Percentiles rank a stretch among this genome's conserved stretches.
These are phyloP conservation scores for Larimichthys crocea DNA, from an alignment of 2,113 vertebrate species.

Conservation along the genomic window DNA sequence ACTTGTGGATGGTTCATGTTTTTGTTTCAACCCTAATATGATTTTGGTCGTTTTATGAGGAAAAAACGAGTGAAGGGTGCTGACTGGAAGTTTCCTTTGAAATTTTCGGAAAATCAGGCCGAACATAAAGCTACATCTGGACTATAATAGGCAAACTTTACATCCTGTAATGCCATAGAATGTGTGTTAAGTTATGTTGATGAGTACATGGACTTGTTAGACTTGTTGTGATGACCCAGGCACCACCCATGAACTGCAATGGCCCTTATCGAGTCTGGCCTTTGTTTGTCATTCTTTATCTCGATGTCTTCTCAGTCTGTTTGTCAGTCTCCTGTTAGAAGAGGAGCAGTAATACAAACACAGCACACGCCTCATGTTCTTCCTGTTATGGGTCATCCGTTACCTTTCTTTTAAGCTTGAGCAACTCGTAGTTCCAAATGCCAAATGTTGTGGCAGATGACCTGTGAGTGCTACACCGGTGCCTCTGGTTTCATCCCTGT, in stretches of 20 bases:
- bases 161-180: no score
- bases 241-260: neutral
- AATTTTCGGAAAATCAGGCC: no score
- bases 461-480: neutral
- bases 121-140: no score
- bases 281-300: neutral
- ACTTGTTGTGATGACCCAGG: neutral
- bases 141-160: no score
- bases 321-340: neutral
- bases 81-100: no score
- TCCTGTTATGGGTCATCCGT: neutral
- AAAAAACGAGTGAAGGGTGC: no score
- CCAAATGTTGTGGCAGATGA: neutral
- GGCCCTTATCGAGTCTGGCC: neutral
- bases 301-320: neutral
- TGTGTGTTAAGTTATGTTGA: neutral
- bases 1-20: no score
- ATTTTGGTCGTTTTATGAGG: no score
- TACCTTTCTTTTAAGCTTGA: neutral
- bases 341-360: neutral
- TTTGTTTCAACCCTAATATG: no score
- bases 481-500: neutral
- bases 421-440: neutral
- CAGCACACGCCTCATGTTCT: neutral
- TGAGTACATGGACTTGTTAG: neutral